A percentile compares a stretch with the other conserved stretches of the same genome.
phyloP scores from a whole-genome alignment of 92 coral and sea anemone species.

The Zoanthus sociatus region DNA sequence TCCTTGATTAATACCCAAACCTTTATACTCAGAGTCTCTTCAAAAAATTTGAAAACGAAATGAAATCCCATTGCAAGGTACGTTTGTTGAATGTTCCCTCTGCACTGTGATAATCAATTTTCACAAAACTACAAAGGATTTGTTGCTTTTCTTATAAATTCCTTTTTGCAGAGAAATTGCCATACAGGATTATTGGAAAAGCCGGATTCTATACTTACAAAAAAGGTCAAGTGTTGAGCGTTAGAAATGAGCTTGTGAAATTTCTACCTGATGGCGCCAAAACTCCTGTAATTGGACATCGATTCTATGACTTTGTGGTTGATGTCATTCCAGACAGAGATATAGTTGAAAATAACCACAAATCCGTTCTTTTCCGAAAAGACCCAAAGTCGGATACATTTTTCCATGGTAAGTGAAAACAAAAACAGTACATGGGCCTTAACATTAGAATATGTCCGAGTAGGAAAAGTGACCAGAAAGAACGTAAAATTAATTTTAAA shows the following conservation, averaged over 20 bases:
- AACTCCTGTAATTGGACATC: not conserved
- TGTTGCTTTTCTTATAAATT: not conserved
- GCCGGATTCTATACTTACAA: not conserved
- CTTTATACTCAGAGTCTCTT: too few species aligned
- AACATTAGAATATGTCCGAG: too few species aligned
- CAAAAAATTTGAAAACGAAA: too few species aligned
- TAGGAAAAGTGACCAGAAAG: too few species aligned
- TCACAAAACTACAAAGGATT: not conserved
- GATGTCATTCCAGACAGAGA: not conserved
- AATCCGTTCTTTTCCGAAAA: not conserved
- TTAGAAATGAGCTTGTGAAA: not conserved
- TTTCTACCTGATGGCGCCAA: constrained; percentile 11
- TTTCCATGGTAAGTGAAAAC: not conserved
- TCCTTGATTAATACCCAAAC: too few species aligned
- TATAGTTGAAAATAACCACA: not conserved
- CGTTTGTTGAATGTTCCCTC: too few species aligned
- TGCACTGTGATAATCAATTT: too few species aligned
- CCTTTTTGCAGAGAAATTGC: not conserved
- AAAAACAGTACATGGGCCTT: too few species aligned
- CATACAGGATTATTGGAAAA: not conserved
- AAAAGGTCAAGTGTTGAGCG: not conserved
- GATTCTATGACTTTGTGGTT: not conserved
- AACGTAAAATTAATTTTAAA: too few species aligned
- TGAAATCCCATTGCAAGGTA: too few species aligned
- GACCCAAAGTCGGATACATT: not conserved